Percentiles rank a stretch among this genome's conserved stretches.
These are phyloP conservation scores for Osmerus eperlanus DNA, from an alignment of 2,113 vertebrate species.

Conservation along the genomic window DNA sequence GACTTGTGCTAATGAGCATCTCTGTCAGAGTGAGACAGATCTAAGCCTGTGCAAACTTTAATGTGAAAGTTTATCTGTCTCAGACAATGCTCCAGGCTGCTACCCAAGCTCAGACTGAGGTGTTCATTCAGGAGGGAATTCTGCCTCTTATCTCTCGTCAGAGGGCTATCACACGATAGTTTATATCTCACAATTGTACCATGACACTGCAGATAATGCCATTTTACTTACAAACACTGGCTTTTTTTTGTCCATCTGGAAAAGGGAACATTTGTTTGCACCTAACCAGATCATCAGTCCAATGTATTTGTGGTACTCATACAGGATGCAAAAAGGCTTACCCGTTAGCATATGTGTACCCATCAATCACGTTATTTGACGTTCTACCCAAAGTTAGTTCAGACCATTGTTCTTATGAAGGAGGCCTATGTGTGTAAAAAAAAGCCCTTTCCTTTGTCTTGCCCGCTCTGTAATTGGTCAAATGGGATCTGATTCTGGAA, in stretches of 20 bases:
- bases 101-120: conserved; percentile 33
- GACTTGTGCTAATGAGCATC: too few relatives aligned
- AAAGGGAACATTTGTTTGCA: too few relatives aligned
- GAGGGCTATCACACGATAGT: conserved; percentile 20
- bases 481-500: conserved; percentile 36
- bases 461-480: conserved; percentile 31
- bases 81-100: conserved; percentile 16
- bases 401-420: conserved; percentile 12
- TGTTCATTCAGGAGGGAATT: conserved; percentile 27
- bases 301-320: background rate
- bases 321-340: background rate
- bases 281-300: too few relatives aligned
- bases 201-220: too few relatives aligned
- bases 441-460: conserved; percentile 11
- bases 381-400: background rate
- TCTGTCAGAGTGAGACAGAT: too few relatives aligned
- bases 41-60: conserved; percentile 6
- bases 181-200: too few relatives aligned
- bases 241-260: background rate
- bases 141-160: conserved; percentile 40
- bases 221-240: background rate
- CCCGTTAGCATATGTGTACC: background rate
- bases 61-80: conserved; percentile 29
- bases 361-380: background rate
- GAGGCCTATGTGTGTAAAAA: background rate